These are phyloP conservation scores for Psittacus erithacus DNA, from an alignment of 2,113 vertebrate species.

Conservation along the genomic window DNA sequence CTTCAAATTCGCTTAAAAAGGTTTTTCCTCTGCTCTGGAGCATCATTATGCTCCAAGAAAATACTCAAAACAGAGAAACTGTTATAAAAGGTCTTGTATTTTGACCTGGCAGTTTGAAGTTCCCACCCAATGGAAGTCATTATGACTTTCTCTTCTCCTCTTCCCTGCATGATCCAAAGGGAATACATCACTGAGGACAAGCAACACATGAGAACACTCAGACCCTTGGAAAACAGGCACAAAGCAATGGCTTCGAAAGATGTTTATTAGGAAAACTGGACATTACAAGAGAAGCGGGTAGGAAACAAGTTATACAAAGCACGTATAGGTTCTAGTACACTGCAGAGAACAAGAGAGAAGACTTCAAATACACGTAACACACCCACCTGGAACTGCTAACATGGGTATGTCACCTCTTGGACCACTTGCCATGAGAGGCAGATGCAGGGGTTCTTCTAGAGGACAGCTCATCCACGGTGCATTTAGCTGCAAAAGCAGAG, in stretches of 20 bases:
- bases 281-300: conserved; percentile 55
- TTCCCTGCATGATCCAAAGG: not conserved
- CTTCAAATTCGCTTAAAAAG: not conserved
- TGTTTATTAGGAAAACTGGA: conserved; percentile 74
- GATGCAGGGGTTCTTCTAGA: not conserved
- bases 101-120: not conserved
- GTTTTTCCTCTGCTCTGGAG: not conserved
- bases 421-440: not conserved
- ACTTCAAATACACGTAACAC: conserved; percentile 6
- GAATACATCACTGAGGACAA: not conserved
- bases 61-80: not conserved
- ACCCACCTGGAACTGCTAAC: conserved; percentile 66
- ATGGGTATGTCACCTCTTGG: not conserved
- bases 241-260: conserved; percentile 65
- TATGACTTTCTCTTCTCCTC: not conserved
- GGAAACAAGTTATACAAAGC: conserved; percentile 20
- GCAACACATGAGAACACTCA: not conserved
- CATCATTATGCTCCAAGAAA: not conserved
- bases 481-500: not conserved
- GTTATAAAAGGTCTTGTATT: not conserved
- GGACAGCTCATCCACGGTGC: not conserved
- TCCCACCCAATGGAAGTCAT: not conserved
- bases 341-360: not conserved
- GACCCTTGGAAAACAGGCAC: conserved; percentile 67
- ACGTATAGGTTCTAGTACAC: not conserved